phyloP scores from a whole-genome alignment of 2,797 vertebrate species.

The Gambelia wislizenii region DNA sequence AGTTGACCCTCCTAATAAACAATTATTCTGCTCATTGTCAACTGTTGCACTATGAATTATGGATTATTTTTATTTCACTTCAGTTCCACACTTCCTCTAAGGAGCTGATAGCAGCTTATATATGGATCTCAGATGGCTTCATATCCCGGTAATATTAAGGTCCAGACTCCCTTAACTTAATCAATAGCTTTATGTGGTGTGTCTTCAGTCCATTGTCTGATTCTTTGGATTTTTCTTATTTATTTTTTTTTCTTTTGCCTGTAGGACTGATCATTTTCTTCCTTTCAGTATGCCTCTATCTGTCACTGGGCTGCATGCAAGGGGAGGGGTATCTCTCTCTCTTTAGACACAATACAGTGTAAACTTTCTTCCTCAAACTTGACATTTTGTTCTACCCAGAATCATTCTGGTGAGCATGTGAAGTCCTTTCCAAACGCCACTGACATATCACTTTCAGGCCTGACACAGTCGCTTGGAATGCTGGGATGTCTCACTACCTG shows the following conservation, averaged over 20 bases:
- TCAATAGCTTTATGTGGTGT: neutral
- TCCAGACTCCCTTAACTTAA: neutral
- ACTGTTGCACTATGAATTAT: neutral
- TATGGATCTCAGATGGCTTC: neutral
- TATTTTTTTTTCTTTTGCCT: neutral
- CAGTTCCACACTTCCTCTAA: neutral
- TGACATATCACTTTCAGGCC: conserved; percentile 4
- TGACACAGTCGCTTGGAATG: conserved; percentile 4
- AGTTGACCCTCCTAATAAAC: neutral
- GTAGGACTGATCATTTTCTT: neutral
- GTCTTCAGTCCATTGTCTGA: neutral
- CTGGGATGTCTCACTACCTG: neutral
- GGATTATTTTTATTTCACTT: neutral
- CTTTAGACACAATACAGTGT: conserved; percentile 3
- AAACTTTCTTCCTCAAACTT: neutral
- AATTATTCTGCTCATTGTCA: neutral
- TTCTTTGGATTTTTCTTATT: neutral
- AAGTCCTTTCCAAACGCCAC: neutral
- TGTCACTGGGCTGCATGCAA: neutral
- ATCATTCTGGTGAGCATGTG: neutral
- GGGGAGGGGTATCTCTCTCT: neutral
- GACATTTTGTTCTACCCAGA: conserved; percentile 12
- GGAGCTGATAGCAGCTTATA: neutral
- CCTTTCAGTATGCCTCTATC: neutral
- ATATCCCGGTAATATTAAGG: neutral